phyloP scores from a whole-genome alignment of 53 echinoderm and acorn worm species.

The Henricia sp. region DNA sequence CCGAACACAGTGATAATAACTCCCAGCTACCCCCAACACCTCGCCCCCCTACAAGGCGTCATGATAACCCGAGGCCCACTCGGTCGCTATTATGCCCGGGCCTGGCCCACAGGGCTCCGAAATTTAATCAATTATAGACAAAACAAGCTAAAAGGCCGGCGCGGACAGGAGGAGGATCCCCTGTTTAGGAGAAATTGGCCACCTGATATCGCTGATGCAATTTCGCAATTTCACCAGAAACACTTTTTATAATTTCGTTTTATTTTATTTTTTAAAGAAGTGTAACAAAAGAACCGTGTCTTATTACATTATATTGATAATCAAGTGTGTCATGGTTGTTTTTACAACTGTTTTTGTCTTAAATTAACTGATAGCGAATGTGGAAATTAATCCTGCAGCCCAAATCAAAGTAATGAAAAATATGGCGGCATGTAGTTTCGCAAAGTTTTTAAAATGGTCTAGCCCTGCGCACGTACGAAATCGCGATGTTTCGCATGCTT shows the following conservation, averaged over 20 bases:
- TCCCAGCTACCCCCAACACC: constrained; percentile 13
- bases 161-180: constrained; percentile 24
- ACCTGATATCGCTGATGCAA: constrained; percentile 52
- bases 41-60: constrained; percentile 42
- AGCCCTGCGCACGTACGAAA: too few relatives aligned
- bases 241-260: background rate
- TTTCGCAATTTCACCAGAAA: constrained; percentile 20
- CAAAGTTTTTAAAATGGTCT: too few relatives aligned
- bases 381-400: too few relatives aligned
- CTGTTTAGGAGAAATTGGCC: constrained; percentile 43
- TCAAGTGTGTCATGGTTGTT: too few relatives aligned
- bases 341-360: too few relatives aligned
- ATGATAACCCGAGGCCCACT: constrained; percentile 21
- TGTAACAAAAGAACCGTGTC: constrained; percentile 7
- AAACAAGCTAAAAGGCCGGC: constrained; percentile 51
- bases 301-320: too few relatives aligned
- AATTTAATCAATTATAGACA: constrained; percentile 63
- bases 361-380: too few relatives aligned
- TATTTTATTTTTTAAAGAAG: constrained; percentile 10
- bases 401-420: too few relatives aligned
- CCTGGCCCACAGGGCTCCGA: constrained; percentile 25
- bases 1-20: constrained; percentile 32
- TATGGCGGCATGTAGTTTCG: too few relatives aligned
- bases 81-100: constrained; percentile 33
- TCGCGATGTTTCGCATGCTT: too few relatives aligned